These are phyloP conservation scores for Cryptotis parvus DNA, from an alignment of 2,113 vertebrate species.

Conservation along the genomic window DNA sequence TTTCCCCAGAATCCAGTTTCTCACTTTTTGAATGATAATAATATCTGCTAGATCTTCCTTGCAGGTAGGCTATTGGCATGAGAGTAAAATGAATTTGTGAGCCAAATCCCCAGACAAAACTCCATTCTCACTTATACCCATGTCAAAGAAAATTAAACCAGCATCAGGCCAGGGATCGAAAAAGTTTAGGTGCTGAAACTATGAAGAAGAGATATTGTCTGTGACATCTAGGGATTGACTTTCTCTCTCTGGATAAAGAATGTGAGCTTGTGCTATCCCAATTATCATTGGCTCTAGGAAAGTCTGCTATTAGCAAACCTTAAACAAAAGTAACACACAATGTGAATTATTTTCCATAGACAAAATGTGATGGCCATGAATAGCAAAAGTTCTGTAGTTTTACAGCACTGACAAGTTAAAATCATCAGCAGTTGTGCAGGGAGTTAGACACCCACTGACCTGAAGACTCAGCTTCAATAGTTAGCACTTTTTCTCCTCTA, in stretches of 20 bases:
- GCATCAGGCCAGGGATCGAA: not conserved
- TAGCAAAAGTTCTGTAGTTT: not conserved
- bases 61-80: not conserved
- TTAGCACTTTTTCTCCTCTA: not conserved
- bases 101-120: not conserved
- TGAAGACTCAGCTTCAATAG: not conserved
- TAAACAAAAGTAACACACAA: not conserved
- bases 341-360: not conserved
- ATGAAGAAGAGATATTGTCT: not conserved
- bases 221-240: not conserved
- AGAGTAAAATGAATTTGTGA: not conserved
- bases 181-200: conserved; percentile 12
- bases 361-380: not conserved
- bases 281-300: not conserved
- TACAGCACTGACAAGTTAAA: not conserved
- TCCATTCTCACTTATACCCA: not conserved
- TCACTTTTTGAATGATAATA: not conserved
- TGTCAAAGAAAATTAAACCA: conserved; percentile 11
- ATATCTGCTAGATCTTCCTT: not conserved
- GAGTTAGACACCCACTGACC: not conserved
- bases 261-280: not conserved
- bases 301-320: not conserved
- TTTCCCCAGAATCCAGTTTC: conserved; percentile 35
- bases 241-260: not conserved
- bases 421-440: not conserved